A percentile compares a stretch with the other conserved stretches of the same genome.
Evolutionary conservation across 1,140 invertebrate genomes (phyloP).

Genomic region (Trigoniulus corallinus): DNA sequence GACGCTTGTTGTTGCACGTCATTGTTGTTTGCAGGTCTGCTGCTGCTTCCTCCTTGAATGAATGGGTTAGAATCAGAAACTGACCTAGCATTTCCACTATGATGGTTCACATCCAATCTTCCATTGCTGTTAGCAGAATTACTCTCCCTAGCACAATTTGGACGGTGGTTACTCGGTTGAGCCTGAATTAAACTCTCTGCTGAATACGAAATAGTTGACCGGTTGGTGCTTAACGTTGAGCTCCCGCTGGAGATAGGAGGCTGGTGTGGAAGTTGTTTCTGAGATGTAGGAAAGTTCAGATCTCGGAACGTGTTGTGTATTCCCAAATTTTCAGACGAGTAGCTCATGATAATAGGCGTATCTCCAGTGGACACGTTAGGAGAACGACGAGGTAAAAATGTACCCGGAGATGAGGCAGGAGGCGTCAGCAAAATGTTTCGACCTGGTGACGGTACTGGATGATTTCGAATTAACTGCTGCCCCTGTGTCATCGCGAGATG

Average conservation of each 20-base stretch:
- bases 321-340: neutral
- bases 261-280: neutral
- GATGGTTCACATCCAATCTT: too few relatives aligned
- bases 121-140: too few relatives aligned
- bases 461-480: too few relatives aligned
- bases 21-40: too few relatives aligned
- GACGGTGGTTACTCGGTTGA: conserved; percentile 9
- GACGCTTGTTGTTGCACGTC: too few relatives aligned
- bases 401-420: neutral
- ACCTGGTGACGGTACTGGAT: too few relatives aligned
- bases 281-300: neutral
- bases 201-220: conserved; percentile 16
- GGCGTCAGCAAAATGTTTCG: too few relatives aligned
- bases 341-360: neutral
- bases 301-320: neutral
- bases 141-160: neutral
- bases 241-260: neutral
- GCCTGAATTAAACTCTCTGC: conserved; percentile 25
- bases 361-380: neutral
- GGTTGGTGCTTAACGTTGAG: neutral
- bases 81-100: too few relatives aligned
- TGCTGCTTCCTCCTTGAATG: too few relatives aligned
- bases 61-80: too few relatives aligned
- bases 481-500: too few relatives aligned
- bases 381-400: neutral